Evolutionary conservation across 2,113 vertebrate species (phyloP).

Genomic region (Coptodon bakossiorum): DNA sequence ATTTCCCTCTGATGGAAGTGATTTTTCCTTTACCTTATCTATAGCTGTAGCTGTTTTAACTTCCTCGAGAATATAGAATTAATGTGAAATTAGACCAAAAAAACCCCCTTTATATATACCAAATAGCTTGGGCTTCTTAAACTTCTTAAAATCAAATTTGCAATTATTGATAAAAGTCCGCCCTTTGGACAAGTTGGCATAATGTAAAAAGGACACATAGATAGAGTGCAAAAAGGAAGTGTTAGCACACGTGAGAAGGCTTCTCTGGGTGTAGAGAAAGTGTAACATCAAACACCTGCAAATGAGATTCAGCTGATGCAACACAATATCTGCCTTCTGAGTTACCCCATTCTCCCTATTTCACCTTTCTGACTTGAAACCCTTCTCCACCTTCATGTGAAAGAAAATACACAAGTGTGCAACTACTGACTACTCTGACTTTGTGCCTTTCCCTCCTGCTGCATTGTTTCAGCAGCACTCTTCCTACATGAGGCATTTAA

Average conservation of each 20-base stretch:
- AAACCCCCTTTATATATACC: accelerated
- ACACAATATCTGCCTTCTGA: not conserved
- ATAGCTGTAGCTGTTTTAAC: not conserved
- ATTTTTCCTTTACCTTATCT: not conserved
- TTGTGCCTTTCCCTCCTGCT: not conserved
- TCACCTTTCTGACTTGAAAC: not conserved
- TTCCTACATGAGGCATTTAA: not conserved
- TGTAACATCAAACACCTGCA: constrained; percentile 11
- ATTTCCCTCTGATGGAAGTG: not conserved
- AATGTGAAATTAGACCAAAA: not conserved
- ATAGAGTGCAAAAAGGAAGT: not conserved
- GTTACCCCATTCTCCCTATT: not conserved
- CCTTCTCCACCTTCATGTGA: not conserved
- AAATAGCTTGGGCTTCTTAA: not conserved
- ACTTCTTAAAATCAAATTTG: not conserved
- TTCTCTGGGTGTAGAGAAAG: not conserved
- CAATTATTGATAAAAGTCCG: not conserved
- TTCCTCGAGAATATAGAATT: not conserved
- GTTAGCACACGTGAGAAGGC: not conserved
- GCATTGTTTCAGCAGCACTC: not conserved
- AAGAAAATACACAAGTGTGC: not conserved
- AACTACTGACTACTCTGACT: not conserved
- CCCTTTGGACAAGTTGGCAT: not conserved
- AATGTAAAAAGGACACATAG: not conserved
- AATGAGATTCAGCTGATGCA: constrained; percentile 7